Evolutionary conservation across 2,113 vertebrate genomes (phyloP).

Genomic region (Trematocara stigmaticum): DNA sequence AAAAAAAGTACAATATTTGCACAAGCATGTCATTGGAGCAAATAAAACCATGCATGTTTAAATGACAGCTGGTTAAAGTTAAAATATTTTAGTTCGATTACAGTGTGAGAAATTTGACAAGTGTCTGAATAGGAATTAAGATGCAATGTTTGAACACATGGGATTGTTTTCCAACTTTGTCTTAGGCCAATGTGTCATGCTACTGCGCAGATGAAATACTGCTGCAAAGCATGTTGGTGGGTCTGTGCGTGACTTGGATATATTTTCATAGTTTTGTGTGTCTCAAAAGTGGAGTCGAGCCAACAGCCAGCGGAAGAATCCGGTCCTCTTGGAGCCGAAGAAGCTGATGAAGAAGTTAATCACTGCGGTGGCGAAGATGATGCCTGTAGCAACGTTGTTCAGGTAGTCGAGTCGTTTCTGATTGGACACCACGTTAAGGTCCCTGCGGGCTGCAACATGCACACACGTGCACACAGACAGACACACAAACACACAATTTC

Average conservation of each 20-base stretch:
- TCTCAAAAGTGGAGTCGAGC: conserved; percentile 67
- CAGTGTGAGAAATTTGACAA: background rate
- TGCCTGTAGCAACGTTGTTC: conserved; percentile 63
- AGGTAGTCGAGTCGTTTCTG: conserved; percentile 68
- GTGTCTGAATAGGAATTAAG: background rate
- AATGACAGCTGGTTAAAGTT: conserved; percentile 15
- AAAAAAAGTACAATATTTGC: background rate
- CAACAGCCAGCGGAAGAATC: conserved; percentile 71
- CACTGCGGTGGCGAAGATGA: conserved; percentile 61
- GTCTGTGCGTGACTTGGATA: background rate
- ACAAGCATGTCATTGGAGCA: background rate
- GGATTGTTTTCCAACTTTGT: background rate
- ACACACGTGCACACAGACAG: conserved; percentile 20
- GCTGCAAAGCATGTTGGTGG: background rate
- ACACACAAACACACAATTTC: conserved; percentile 25
- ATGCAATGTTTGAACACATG: background rate
- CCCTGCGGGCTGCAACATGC: conserved; percentile 61
- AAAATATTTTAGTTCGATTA: conserved; percentile 34
- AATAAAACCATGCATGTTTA: background rate
- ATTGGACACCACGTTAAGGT: conserved; percentile 70
- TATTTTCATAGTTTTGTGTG: background rate
- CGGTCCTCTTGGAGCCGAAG: conserved; percentile 69
- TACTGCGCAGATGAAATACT: background rate
- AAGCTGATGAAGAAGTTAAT: conserved; percentile 68
- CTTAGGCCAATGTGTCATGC: background rate